Evolutionary conservation across 2,888 invertebrate genomes (phyloP), one percentile per base, ranked within the genome.

Genomic region (Hymenopus coronatus): DNA sequence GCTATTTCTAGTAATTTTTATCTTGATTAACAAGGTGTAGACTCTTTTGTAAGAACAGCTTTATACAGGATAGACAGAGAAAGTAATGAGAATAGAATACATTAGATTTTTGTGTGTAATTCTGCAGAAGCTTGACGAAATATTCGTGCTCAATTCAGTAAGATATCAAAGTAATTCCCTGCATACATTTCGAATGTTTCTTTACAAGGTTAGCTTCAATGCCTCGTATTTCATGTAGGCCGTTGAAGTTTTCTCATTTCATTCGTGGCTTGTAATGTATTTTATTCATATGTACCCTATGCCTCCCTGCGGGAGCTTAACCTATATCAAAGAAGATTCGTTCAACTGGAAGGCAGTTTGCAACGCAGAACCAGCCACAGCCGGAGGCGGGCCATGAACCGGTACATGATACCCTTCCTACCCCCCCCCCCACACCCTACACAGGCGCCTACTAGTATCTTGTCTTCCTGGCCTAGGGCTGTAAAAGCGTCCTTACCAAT

Each of bases 321-420:
- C 87, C 82, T 87, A 87, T 82, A 87, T 87, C 82, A 82, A 87
- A 87, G 87, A 12, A 87, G 82, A 87, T 87, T 30, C 87, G 82
- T 82, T 87, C 54, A 30, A 82, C 82, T 87, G 87, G 87, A 87
- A 87, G 87, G 82, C 81, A 82, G 87, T 87, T 87, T 87, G 30
- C 30, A 15, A 40, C 82, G 8, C 54, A 54, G 46, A 46, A 27
- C n/a, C 33, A 28, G 82, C 81, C n/a, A 87, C 28, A 87, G 82
- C 87, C 87, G 6, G 28, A 27, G 87, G 87, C 82, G 82, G 20
- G n/a, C 33, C 14, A 33, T 84, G 20, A 84, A 84, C n/a, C 33
- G 20, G 54, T 15, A 70, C 54, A 70, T 70, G 54, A 70, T 70
- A 70, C 54, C 54, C 54, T 70, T 70, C 54, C 25, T 3, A 2